Conservation (phyloP, 2,113 vertebrate genomes). For the Hippocampus guttulatus region DNA sequence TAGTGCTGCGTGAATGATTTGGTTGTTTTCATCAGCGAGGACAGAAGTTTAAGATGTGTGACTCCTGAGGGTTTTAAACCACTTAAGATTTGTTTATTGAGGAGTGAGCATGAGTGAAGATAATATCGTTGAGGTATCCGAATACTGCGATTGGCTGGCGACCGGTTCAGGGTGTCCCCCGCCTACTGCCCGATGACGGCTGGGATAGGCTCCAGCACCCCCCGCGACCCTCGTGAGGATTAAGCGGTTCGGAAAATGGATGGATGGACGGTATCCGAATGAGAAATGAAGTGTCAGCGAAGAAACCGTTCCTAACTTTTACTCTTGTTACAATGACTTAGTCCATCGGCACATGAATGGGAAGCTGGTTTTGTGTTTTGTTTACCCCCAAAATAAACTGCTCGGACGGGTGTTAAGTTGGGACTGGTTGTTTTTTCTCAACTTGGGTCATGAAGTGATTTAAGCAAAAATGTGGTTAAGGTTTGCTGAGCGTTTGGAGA, state of each 20-base stretch:
- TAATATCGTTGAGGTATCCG: constrained; percentile 35
- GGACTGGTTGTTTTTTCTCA: background rate
- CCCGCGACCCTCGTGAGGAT: too few relatives aligned
- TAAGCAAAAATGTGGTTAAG: background rate
- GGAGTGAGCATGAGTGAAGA: constrained; percentile 16
- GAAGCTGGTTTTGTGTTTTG: background rate
- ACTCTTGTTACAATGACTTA: background rate
- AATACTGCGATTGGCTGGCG: constrained; percentile 9
- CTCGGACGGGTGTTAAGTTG: background rate
- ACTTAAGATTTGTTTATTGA: background rate
- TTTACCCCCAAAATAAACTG: background rate
- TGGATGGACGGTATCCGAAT: constrained; percentile 24
- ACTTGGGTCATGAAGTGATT: background rate
- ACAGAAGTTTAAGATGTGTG: background rate
- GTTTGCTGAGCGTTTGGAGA: background rate
- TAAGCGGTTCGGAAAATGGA: too few relatives aligned
- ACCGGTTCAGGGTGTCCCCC: too few relatives aligned
- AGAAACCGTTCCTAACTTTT: constrained; percentile 12
- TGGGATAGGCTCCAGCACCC: too few relatives aligned
- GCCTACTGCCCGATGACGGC: too few relatives aligned
- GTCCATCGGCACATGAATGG: background rate
- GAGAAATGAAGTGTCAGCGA: constrained; percentile 11
- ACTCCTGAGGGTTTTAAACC: background rate
- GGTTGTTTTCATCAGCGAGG: too few relatives aligned
- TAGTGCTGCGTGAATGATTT: background rate